Evolutionary conservation across 2,797 vertebrate species (phyloP).

Genomic region (Mormyrops boulengeri): DNA sequence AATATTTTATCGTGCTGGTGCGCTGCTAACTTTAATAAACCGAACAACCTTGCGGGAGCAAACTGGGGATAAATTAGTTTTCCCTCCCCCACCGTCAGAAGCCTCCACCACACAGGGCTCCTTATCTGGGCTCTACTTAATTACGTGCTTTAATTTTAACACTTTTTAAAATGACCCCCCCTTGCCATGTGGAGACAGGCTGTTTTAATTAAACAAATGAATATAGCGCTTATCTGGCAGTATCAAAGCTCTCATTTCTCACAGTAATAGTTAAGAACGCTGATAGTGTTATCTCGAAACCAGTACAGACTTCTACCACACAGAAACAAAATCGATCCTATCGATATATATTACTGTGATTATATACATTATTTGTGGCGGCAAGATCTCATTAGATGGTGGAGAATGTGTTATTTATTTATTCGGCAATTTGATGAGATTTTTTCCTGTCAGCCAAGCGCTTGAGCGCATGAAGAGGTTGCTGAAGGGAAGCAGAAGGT

Average conservation of each 20-base stretch:
- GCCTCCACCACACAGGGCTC: conserved; percentile 71
- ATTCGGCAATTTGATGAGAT: conserved; percentile 50
- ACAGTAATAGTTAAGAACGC: conserved; percentile 71
- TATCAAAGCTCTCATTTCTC: conserved; percentile 81
- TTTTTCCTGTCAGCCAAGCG: background rate
- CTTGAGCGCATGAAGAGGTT: background rate
- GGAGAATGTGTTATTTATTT: conserved; percentile 57
- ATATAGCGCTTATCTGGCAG: conserved; percentile 70
- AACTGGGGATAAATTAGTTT: conserved; percentile 83
- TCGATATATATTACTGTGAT: conserved; percentile 32
- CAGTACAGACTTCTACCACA: conserved; percentile 58
- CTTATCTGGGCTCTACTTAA: conserved; percentile 92
- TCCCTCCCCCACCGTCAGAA: conserved; percentile 68
- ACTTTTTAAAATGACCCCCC: conserved; percentile 80
- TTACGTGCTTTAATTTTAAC: conserved; percentile 95
- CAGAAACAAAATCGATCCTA: conserved; percentile 63
- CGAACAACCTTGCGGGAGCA: conserved; percentile 78
- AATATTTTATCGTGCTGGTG: conserved; percentile 81
- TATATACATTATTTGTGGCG: conserved; percentile 39
- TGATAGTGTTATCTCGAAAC: conserved; percentile 62
- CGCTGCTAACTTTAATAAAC: conserved; percentile 90
- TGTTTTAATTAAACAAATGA: conserved; percentile 97
- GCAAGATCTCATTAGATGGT: conserved; percentile 56
- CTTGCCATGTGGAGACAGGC: conserved; percentile 69
- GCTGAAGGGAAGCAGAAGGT: background rate